Conservation (phyloP, 2,888 invertebrate genomes). For the Leucania comma region DNA sequence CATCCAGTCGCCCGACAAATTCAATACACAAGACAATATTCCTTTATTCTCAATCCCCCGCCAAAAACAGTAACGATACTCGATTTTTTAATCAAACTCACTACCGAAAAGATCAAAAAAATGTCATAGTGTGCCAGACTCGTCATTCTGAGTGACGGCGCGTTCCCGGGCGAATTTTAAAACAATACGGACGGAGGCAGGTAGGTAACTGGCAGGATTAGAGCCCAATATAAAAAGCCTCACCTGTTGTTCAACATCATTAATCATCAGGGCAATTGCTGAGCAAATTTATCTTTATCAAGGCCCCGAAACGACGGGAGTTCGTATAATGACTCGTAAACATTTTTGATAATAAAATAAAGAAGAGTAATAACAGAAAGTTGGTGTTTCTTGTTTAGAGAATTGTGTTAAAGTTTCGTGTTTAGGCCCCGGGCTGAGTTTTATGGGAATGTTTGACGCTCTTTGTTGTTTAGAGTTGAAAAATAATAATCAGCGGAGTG, state of each 20-base stretch:
- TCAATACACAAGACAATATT: too few relatives aligned
- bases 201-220: slow-evolving; percentile 58
- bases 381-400: slow-evolving; percentile 59
- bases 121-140: slow-evolving; percentile 38
- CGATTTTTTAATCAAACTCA: slow-evolving; percentile 58
- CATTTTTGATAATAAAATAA: slow-evolving; percentile 68
- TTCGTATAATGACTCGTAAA: slow-evolving; percentile 69
- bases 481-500: slow-evolving; percentile 54
- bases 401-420: slow-evolving; percentile 57
- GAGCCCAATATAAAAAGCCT: slow-evolving; percentile 60
- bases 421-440: slow-evolving; percentile 44
- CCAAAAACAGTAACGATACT: slow-evolving; percentile 52
- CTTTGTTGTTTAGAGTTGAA: slow-evolving; percentile 38
- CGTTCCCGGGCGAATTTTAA: slow-evolving; percentile 54
- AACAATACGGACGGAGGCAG: slow-evolving; percentile 60
- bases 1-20: slow-evolving; percentile 1
- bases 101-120: slow-evolving; percentile 51
- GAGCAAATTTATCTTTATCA: slow-evolving; percentile 79
- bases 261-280: slow-evolving; percentile 74
- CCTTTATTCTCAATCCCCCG: slow-evolving; percentile 46
- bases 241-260: slow-evolving; percentile 70
- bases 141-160: slow-evolving; percentile 51
- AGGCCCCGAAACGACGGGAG: slow-evolving; percentile 63
- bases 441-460: slow-evolving; percentile 48
- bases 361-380: slow-evolving; percentile 63